Conservation (phyloP, 2,113 vertebrate genomes). For the Rhinoptilus africanus region DNA sequence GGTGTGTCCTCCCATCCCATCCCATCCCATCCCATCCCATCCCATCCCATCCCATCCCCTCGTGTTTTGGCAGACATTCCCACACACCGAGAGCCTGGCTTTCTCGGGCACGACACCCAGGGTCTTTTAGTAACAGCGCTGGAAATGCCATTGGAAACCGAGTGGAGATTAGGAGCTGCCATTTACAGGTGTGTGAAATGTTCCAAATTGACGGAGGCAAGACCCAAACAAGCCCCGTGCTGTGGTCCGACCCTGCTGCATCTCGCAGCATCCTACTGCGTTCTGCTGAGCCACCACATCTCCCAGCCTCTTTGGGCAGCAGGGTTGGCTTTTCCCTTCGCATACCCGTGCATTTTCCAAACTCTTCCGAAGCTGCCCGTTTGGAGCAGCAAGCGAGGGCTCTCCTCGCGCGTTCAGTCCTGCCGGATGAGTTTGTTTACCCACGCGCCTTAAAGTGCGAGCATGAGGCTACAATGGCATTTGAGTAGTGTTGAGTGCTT, state of each 20-base stretch:
- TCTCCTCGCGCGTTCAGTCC: rapidly evolving
- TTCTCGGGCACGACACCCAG: rapidly evolving
- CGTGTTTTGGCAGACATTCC: background rate
- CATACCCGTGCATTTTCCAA: rapidly evolving
- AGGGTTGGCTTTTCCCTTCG: background rate
- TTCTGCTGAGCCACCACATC: background rate
- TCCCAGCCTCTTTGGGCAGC: background rate
- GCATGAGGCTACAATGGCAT: background rate
- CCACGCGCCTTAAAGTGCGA: background rate
- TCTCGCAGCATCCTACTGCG: background rate
- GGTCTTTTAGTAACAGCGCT: background rate
- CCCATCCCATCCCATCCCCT: background rate
- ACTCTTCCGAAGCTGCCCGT: rapidly evolving
- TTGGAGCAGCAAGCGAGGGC: rapidly evolving
- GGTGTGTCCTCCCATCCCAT: background rate
- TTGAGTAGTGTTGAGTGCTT: background rate
- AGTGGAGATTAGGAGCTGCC: background rate
- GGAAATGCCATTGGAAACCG: background rate
- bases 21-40: background rate
- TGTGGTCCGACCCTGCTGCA: background rate
- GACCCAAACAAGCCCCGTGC: background rate
- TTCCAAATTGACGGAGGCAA: rapidly evolving
- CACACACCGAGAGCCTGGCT: rapidly evolving
- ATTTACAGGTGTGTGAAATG: rapidly evolving
- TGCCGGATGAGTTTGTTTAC: background rate